Percentiles rank a stretch among this genome's conserved stretches.
Evolutionary conservation across 2,888 invertebrate genomes (phyloP).

Genomic region (Athetis lepigone): DNA sequence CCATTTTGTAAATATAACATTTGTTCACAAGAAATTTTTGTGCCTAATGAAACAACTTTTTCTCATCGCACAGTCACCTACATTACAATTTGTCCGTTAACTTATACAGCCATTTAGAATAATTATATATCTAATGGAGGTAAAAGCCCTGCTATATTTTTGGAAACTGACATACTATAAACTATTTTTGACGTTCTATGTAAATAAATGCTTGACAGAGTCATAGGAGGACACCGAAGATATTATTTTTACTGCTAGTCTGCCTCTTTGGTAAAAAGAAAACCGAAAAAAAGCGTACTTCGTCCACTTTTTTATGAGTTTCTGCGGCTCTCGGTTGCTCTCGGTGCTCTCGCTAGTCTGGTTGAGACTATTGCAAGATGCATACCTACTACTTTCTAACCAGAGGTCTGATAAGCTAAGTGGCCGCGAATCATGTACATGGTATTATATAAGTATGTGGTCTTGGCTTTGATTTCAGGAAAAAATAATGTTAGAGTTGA

Average conservation of each 20-base stretch:
- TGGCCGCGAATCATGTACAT: no score
- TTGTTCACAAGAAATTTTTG: conserved; percentile 62
- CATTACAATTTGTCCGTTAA: conserved; percentile 38
- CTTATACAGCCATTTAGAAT: conserved; percentile 44
- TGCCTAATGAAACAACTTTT: conserved; percentile 22
- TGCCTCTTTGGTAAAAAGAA: neutral
- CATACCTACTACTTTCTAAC: no score
- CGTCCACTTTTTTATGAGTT: no score
- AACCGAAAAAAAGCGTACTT: neutral
- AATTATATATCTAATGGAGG: neutral
- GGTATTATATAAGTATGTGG: no score
- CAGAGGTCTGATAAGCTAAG: no score
- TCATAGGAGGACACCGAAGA: neutral
- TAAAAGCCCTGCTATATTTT: conserved; percentile 7
- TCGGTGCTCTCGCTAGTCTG: no score
- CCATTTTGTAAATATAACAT: conserved; percentile 76
- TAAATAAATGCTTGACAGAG: neutral
- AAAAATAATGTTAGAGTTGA: no score
- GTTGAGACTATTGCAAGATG: no score
- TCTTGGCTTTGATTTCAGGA: no score
- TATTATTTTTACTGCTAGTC: neutral
- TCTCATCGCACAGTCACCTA: conserved; percentile 33
- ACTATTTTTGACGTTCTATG: conserved; percentile 19
- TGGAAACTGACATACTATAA: conserved; percentile 24
- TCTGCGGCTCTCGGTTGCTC: no score